A percentile compares a stretch with the other conserved stretches of the same genome.
Evolutionary conservation across 2,888 invertebrate genomes (phyloP).

Genomic region (Isoperla grammatica): DNA sequence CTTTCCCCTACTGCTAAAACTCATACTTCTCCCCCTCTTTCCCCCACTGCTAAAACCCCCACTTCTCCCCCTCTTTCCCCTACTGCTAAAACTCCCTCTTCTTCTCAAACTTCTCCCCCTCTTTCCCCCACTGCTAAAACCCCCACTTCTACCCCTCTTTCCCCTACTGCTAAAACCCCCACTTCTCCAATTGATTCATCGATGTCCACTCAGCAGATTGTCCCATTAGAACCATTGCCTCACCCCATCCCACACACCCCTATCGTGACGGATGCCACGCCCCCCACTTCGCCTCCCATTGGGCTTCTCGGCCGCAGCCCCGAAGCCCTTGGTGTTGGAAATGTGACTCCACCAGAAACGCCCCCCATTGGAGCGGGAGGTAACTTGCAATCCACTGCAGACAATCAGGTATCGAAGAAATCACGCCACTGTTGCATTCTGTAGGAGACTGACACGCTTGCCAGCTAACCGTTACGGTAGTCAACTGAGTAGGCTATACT

Average conservation of each 20-base stretch:
- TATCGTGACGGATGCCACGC: constrained; percentile 38
- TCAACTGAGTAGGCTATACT: no score
- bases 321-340: constrained; percentile 10
- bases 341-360: constrained; percentile 29
- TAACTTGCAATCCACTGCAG: no score
- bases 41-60: no score
- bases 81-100: background rate
- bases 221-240: background rate
- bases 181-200: background rate
- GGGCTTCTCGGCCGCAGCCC: constrained; percentile 12
- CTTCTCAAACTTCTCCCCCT: no score
- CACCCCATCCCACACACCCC: constrained; percentile 33
- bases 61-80: background rate
- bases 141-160: background rate
- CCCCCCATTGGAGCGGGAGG: constrained; percentile 13
- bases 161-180: background rate
- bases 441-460: background rate
- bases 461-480: no score
- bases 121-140: no score
- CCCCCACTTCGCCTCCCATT: constrained; percentile 38
- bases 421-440: constrained; percentile 8
- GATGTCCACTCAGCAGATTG: background rate
- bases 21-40: no score
- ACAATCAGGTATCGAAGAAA: no score
- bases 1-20: no score